These are phyloP conservation scores for Corythornis madagascariensis DNA, from an alignment of 2,113 vertebrate species.

Conservation along the genomic window DNA sequence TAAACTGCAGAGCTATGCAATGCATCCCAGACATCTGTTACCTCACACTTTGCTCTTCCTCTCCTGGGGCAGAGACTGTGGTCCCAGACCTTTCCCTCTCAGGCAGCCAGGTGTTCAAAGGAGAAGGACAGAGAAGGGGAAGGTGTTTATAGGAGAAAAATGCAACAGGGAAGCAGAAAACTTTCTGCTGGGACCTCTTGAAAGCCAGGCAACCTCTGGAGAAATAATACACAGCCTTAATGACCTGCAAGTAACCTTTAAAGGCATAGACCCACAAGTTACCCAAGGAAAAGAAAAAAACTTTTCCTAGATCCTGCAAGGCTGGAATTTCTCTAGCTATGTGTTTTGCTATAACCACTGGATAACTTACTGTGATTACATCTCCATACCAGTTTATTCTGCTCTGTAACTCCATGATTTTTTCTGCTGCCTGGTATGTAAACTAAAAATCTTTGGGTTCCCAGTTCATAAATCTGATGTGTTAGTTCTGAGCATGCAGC, in stretches of 20 bases:
- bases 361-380: neutral
- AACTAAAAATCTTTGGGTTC: neutral
- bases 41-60: neutral
- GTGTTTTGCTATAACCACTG: neutral
- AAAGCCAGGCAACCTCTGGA: neutral
- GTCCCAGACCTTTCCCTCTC: neutral
- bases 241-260: neutral
- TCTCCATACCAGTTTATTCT: neutral
- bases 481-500: neutral
- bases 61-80: neutral
- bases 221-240: neutral
- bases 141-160: neutral
- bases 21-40: fast-evolving
- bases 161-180: neutral
- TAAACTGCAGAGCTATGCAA: neutral
- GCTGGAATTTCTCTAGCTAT: neutral
- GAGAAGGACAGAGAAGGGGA: neutral
- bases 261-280: neutral
- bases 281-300: neutral
- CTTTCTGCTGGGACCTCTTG: neutral
- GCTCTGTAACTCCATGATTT: neutral
- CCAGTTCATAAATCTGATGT: neutral
- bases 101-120: neutral
- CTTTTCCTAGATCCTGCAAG: neutral
- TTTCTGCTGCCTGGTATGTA: neutral